Percentiles rank a stretch among this genome's conserved stretches.
These are phyloP conservation scores for Peromyscus maniculatus DNA, from an alignment of 2,113 vertebrate species.

Conservation along the genomic window DNA sequence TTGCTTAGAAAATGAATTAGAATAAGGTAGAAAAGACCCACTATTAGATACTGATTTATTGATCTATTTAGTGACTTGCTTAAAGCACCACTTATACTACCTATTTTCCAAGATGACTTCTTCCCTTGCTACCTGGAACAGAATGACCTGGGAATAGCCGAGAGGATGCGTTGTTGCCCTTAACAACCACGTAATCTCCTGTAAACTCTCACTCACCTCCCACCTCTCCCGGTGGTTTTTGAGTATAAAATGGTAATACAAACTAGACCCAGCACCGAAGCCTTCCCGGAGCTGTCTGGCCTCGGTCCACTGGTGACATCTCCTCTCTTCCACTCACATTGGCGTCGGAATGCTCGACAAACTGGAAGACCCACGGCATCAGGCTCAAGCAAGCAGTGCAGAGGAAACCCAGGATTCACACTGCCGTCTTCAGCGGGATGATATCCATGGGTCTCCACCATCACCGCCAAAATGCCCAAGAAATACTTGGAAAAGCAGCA, in stretches of 20 bases:
- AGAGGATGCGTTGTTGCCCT: background rate
- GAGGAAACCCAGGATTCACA: background rate
- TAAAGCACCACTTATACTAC: background rate
- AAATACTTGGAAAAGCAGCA: background rate
- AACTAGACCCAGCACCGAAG: background rate
- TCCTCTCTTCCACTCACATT: background rate
- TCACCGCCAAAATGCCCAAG: background rate
- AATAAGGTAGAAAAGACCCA: background rate
- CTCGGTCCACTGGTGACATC: background rate
- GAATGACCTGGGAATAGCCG: background rate
- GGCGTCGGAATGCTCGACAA: background rate
- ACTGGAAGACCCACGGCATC: slow-evolving; percentile 41
- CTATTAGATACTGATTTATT: background rate
- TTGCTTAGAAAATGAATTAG: slow-evolving; percentile 65
- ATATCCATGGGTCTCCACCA: background rate
- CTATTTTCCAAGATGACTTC: background rate
- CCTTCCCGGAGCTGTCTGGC: background rate
- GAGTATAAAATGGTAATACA: background rate
- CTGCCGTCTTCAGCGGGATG: background rate
- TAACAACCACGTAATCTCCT: background rate
- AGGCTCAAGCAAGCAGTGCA: slow-evolving; percentile 53
- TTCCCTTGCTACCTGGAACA: background rate
- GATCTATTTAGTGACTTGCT: background rate
- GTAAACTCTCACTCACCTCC: background rate
- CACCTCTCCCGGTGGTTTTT: too few species aligned